These are phyloP conservation scores for Rhinolophus sinicus DNA, from an alignment of 2,113 vertebrate genomes.

Conservation along the genomic window DNA sequence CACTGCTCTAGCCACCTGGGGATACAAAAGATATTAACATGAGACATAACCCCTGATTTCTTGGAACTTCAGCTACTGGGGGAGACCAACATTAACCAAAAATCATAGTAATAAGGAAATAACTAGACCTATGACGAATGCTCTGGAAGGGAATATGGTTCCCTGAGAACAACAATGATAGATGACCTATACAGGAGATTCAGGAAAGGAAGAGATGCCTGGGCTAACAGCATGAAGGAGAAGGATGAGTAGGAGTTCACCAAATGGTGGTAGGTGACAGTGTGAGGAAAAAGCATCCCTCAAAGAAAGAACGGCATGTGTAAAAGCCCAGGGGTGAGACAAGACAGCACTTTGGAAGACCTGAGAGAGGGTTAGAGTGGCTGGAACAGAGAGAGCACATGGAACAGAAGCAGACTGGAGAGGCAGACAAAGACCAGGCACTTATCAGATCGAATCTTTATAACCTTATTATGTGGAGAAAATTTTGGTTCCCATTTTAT, in stretches of 20 bases:
- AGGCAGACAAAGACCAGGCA: not conserved
- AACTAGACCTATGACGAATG: not conserved
- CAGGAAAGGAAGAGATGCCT: not conserved
- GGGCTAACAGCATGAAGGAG: not conserved
- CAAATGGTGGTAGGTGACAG: not conserved
- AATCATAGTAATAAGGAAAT: not conserved
- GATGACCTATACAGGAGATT: not conserved
- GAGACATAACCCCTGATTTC: not conserved
- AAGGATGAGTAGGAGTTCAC: not conserved
- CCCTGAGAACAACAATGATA: not conserved
- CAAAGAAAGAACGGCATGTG: not conserved
- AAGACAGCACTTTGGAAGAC: not conserved
- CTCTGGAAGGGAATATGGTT: not conserved
- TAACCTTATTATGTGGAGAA: not conserved
- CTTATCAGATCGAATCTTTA: not conserved
- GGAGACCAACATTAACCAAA: not conserved
- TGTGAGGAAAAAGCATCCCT: not conserved
- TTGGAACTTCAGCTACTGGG: not conserved
- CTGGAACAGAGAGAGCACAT: accelerated
- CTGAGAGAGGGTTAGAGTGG: not conserved
- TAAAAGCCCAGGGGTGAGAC: not conserved
- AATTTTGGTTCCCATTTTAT: not conserved
- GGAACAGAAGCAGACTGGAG: not conserved
- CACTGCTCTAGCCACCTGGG: not conserved
- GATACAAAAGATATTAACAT: not conserved